phyloP scores from a whole-genome alignment of 2,113 vertebrate genomes.

The Pteropus alecto region DNA sequence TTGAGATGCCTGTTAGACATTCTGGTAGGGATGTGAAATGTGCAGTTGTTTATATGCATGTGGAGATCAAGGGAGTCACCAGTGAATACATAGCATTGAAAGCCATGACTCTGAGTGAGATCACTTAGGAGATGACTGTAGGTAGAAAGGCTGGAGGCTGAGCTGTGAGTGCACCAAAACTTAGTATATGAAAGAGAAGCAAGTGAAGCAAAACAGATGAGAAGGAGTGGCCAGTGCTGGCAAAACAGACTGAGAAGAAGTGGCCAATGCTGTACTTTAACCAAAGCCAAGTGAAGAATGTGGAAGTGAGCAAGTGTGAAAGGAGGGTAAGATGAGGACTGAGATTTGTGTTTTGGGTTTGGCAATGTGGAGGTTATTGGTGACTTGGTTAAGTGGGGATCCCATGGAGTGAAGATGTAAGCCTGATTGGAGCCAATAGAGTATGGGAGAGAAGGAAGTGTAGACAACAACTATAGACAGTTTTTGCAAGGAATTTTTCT shows the following conservation, averaged over 20 bases:
- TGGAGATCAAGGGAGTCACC: background rate
- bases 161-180: background rate
- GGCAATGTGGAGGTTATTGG: background rate
- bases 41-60: background rate
- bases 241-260: background rate
- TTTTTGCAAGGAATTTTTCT: conserved; percentile 18
- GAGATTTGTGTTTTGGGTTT: background rate
- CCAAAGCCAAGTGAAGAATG: background rate
- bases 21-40: background rate
- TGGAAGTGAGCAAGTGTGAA: background rate
- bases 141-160: background rate
- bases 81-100: background rate
- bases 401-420: background rate
- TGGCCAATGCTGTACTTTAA: background rate
- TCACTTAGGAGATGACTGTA: background rate
- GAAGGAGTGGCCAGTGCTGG: background rate
- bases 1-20: background rate
- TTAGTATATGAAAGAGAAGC: background rate
- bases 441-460: background rate
- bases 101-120: background rate
- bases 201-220: background rate
- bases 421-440: background rate
- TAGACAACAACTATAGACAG: background rate
- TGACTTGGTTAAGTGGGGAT: background rate
- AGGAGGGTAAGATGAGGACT: background rate